A percentile compares a stretch with the other conserved stretches of the same genome.
Evolutionary conservation across 2,113 vertebrate genomes (phyloP).

Genomic region (Conger conger): DNA sequence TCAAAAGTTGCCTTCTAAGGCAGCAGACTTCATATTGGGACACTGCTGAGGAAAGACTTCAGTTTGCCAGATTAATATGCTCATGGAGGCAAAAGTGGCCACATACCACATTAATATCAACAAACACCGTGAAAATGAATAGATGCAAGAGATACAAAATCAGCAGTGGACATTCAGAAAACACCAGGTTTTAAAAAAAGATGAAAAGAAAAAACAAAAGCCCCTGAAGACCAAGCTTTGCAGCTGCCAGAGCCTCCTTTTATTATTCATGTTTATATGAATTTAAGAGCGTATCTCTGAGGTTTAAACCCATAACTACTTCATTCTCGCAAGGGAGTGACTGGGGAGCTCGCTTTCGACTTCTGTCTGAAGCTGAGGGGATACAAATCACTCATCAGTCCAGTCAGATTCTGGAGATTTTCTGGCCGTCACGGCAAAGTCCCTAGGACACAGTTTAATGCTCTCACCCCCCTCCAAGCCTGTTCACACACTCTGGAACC

Average conservation of each 20-base stretch:
- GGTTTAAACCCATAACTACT: not conserved
- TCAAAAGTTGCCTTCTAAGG: too few relatives aligned
- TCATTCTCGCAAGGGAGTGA: not conserved
- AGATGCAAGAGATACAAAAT: not conserved
- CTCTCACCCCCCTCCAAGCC: not conserved
- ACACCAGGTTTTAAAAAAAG: not conserved
- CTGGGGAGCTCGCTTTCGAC: not conserved
- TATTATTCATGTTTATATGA: slow-evolving; percentile 2
- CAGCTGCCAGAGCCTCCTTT: not conserved
- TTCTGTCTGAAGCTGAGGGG: slow-evolving; percentile 1
- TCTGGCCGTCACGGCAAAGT: not conserved
- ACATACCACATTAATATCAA: too few relatives aligned
- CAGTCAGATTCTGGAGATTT: not conserved
- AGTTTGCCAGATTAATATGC: not conserved
- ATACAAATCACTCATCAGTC: slow-evolving; percentile 2
- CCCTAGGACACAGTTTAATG: not conserved
- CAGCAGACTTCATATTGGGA: too few relatives aligned
- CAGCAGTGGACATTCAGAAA: not conserved
- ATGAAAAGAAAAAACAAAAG: not conserved
- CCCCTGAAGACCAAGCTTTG: not conserved
- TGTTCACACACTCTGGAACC: not conserved
- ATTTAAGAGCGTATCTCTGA: not conserved
- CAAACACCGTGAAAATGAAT: not conserved
- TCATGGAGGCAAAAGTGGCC: not conserved
- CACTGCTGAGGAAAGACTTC: not conserved